A percentile compares a stretch with the other conserved stretches of the same genome.
phyloP scores from a whole-genome alignment of 2,888 invertebrate genomes.

The Gastrophysa polygoni region DNA sequence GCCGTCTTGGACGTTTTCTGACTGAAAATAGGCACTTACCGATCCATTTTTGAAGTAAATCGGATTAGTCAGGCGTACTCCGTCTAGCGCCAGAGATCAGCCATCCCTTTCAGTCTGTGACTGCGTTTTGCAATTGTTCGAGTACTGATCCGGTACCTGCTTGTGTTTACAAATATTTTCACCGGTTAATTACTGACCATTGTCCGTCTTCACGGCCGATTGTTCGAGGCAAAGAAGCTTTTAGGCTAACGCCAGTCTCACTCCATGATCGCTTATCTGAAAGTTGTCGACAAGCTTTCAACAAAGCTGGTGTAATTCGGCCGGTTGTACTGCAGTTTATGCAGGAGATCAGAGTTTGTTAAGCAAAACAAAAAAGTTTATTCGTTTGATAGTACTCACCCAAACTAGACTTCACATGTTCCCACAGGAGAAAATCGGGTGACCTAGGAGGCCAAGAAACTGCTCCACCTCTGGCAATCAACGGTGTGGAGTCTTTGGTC shows the following conservation, averaged over 20 bases:
- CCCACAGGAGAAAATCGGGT: too few relatives aligned
- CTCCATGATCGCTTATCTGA: slow-evolving; percentile 21
- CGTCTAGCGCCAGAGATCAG: not conserved
- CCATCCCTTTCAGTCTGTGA: not conserved
- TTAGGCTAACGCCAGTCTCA: slow-evolving; percentile 19
- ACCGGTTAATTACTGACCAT: slow-evolving; percentile 24
- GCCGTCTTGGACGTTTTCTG: too few relatives aligned
- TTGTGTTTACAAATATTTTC: slow-evolving; percentile 27
- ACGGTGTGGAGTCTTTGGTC: too few relatives aligned
- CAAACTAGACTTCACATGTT: too few relatives aligned
- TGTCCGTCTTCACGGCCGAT: slow-evolving; percentile 19
- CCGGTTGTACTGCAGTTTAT: slow-evolving; percentile 7
- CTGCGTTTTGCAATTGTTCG: not conserved
- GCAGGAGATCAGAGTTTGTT: slow-evolving; percentile 11
- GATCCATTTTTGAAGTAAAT: not conserved
- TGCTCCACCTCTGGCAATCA: too few relatives aligned
- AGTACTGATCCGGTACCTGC: slow-evolving; percentile 18
- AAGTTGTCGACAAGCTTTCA: slow-evolving; percentile 21
- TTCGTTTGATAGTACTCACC: too few relatives aligned
- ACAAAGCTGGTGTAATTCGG: slow-evolving; percentile 22
- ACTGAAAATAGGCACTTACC: too few relatives aligned
- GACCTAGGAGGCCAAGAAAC: too few relatives aligned
- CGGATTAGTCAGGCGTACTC: not conserved
- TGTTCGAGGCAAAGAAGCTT: slow-evolving; percentile 18
- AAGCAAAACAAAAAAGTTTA: too few relatives aligned